These are phyloP conservation scores for Drosophila anomelani DNA, from an alignment of 2,888 invertebrate species.

Conservation along the genomic window DNA sequence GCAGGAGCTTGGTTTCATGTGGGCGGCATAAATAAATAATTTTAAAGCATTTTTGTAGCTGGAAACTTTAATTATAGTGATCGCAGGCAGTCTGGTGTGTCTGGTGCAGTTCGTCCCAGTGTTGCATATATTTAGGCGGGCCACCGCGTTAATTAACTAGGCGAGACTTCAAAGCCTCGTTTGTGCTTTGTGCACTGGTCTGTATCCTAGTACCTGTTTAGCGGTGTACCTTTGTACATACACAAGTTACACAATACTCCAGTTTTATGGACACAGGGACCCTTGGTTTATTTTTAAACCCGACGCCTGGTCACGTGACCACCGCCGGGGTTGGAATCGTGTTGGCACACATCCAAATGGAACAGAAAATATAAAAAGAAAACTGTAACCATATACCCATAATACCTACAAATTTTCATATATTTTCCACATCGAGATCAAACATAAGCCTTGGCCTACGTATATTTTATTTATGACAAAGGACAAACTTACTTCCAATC, in stretches of 20 bases:
- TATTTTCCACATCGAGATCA: neutral
- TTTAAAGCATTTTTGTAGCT: constrained; percentile 10
- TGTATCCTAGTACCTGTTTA: neutral
- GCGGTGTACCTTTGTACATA: neutral
- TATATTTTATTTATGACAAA: neutral
- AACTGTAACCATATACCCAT: neutral
- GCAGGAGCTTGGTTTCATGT: neutral
- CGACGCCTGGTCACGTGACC: constrained; percentile 45
- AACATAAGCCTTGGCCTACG: neutral
- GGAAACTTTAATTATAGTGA: constrained; percentile 27
- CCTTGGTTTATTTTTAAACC: constrained; percentile 33
- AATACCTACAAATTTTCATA: neutral
- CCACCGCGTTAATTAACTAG: constrained; percentile 26
- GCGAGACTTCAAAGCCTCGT: constrained; percentile 32
- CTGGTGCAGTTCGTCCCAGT: constrained; percentile 12
- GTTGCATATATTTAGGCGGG: constrained; percentile 38
- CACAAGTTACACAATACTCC: constrained; percentile 8
- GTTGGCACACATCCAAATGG: constrained; percentile 2
- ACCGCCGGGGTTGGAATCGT: neutral
- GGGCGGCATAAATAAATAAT: constrained; percentile 9
- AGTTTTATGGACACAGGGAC: constrained; percentile 6
- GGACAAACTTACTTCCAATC: neutral
- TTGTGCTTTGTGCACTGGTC: constrained; percentile 11
- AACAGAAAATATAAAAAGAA: neutral
- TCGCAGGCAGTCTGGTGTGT: neutral